A percentile compares a stretch with the other conserved stretches of the same genome.
Evolutionary conservation across 2,113 vertebrate species (phyloP).

Genomic region (Dendrocopos noguchii): DNA sequence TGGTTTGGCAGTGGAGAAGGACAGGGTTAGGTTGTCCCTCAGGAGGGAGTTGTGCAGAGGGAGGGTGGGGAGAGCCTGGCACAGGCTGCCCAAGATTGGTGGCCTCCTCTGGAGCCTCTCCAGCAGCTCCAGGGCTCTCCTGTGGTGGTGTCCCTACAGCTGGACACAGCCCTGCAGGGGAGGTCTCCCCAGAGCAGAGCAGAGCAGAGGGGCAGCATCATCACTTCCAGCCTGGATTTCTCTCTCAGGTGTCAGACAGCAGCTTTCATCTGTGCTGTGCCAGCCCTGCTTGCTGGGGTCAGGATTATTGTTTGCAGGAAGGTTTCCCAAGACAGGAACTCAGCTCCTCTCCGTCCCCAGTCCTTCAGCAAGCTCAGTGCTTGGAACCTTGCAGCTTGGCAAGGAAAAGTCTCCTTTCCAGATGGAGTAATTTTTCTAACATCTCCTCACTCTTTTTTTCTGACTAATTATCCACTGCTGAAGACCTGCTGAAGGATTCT

Average conservation of each 20-base stretch:
- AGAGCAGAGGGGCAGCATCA: no score
- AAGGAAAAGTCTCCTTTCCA: background rate
- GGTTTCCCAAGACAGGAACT: background rate
- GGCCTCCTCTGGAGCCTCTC: no score
- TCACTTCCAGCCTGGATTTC: background rate
- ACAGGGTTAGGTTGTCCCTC: no score
- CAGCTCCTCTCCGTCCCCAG: background rate
- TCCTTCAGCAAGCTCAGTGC: fast-evolving
- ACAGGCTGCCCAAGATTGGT: no score
- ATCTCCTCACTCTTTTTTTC: background rate
- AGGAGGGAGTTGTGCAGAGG: no score
- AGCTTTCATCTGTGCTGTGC: background rate
- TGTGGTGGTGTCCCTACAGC: no score
- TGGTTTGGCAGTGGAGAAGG: no score
- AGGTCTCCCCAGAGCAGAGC: no score
- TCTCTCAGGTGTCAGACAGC: background rate
- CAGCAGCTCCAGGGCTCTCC: no score
- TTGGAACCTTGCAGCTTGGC: background rate
- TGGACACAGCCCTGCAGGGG: no score
- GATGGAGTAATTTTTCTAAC: background rate
- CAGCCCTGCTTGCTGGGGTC: background rate
- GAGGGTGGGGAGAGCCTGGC: no score
- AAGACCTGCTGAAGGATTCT: background rate
- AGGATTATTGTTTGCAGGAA: background rate
- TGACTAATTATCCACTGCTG: background rate